phyloP scores from a whole-genome alignment of 2,113 vertebrate genomes.

The Protomyctophum bolini region DNA sequence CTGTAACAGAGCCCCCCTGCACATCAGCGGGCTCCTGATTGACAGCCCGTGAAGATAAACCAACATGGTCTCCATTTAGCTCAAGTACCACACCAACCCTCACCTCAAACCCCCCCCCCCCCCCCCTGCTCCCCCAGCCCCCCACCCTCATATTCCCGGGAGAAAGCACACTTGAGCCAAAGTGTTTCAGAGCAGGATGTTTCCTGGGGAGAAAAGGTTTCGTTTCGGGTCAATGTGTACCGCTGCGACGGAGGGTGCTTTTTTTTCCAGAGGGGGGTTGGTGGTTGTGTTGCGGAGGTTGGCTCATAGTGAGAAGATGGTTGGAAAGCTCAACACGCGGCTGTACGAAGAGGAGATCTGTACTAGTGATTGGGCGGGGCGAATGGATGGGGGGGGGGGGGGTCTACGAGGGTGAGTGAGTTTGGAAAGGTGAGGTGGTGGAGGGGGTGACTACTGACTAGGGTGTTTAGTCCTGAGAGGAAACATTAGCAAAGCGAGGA shows the following conservation, averaged over 20 bases:
- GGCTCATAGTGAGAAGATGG: conserved; percentile 45
- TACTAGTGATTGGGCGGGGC: conserved; percentile 47
- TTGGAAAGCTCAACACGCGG: background rate
- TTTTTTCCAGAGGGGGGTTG: conserved; percentile 47
- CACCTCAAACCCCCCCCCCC: conserved; percentile 67
- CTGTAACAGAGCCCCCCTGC: conserved; percentile 67
- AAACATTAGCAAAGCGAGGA: conserved; percentile 97
- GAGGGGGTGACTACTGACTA: conserved; percentile 60
- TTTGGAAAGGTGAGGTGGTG: conserved; percentile 67
- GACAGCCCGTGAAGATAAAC: conserved; percentile 81
- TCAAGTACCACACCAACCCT: conserved; percentile 73
- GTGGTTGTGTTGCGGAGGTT: conserved; percentile 40
- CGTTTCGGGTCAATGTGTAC: conserved; percentile 95
- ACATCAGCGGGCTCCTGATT: conserved; percentile 73
- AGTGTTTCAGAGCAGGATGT: conserved; percentile 99
- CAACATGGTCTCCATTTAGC: conserved; percentile 80
- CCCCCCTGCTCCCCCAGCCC: conserved; percentile 43
- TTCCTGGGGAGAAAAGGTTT: conserved; percentile 97
- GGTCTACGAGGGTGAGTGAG: conserved; percentile 48
- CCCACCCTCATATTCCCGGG: conserved; percentile 78
- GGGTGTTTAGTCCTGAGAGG: conserved; percentile 85
- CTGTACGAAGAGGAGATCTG: conserved; percentile 34
- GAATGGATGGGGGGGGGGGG: conserved; percentile 60
- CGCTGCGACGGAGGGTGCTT: conserved; percentile 88
- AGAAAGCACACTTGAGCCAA: conserved; percentile 99